A percentile compares a stretch with the other conserved stretches of the same genome.
Conservation (phyloP, 2,113 vertebrate species). For the Scopus umbretta region DNA sequence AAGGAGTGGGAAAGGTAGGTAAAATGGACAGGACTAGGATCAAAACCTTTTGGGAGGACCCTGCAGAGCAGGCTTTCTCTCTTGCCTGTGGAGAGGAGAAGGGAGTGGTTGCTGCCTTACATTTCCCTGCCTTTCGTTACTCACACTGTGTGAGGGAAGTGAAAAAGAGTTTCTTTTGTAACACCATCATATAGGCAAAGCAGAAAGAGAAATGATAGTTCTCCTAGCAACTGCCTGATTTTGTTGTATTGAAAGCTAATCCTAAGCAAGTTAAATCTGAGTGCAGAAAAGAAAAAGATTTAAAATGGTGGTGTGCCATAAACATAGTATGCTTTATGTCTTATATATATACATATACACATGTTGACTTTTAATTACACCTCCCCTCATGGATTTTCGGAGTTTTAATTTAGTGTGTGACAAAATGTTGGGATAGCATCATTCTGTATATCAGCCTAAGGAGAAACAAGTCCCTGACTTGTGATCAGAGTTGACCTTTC, state of each 20-base stretch:
- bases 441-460: not conserved
- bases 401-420: not conserved
- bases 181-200: not conserved
- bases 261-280: not conserved
- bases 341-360: rapidly evolving
- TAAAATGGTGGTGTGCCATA: not conserved
- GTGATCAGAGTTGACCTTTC: not conserved
- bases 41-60: not conserved
- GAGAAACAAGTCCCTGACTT: not conserved
- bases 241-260: not conserved
- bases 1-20: not conserved
- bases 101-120: not conserved
- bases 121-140: not conserved
- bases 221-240: not conserved
- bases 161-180: not conserved
- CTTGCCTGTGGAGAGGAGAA: not conserved
- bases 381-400: rapidly evolving
- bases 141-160: not conserved
- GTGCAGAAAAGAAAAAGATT: not conserved
- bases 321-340: not conserved
- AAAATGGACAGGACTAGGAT: not conserved
- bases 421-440: not conserved
- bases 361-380: not conserved
- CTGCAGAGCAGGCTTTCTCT: not conserved
- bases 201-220: not conserved